Evolutionary conservation across 2,113 vertebrate species (phyloP).

Genomic region (Ameiurus melas): DNA sequence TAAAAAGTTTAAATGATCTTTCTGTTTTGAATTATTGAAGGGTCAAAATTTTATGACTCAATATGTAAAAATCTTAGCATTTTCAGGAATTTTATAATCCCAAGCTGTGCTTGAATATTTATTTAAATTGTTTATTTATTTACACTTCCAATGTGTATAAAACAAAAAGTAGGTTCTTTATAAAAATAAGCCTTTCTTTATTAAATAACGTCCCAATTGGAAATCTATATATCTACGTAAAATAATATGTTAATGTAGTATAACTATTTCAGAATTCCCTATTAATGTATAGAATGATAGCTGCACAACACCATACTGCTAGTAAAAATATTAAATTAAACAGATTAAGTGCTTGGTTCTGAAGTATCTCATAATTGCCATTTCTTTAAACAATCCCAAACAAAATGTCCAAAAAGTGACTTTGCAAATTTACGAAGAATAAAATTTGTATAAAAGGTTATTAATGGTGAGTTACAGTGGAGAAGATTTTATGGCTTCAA

Average conservation of each 20-base stretch:
- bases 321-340: neutral
- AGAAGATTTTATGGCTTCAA: neutral
- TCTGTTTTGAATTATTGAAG: neutral
- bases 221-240: too few relatives aligned
- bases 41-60: neutral
- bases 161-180: neutral
- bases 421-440: neutral
- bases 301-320: neutral
- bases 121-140: neutral
- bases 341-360: neutral
- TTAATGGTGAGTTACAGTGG: neutral
- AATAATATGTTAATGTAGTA: neutral
- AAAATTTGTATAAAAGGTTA: neutral
- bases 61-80: neutral
- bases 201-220: neutral
- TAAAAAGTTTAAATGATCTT: neutral
- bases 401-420: neutral
- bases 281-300: neutral
- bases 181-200: neutral
- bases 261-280: neutral
- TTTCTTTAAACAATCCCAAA: neutral
- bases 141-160: neutral
- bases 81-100: neutral
- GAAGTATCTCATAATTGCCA: neutral
- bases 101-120: neutral